Base-by-base conservation (phyloP, 2,888 invertebrate genomes). In the Creontiades dilutus region DNA sequence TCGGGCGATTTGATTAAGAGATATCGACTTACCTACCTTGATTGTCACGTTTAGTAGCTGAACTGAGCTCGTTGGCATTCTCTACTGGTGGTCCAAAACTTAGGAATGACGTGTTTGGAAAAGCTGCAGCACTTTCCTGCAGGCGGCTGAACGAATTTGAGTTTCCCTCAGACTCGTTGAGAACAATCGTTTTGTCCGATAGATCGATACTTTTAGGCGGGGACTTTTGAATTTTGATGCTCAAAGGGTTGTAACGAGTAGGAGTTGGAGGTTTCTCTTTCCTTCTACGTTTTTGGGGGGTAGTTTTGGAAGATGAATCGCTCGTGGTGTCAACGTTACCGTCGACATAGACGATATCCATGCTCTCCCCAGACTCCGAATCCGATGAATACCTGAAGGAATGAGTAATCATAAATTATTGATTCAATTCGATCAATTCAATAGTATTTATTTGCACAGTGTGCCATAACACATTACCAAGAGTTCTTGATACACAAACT, bases 181-280 rank as follows among this genome's bases (percentile, higher is more conserved):
- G 13, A 19, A 5, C 16, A 47, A 19, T 27, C 12, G 16, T 27
- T 37, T 27, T n/a, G n/a, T 57, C 57, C 5, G 57, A 57, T 16
- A n/a, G 23, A 68, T 68, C 28, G 55, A 57, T 75, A 19, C 61
- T 80, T 86, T 61, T 90, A 14, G 7, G 61, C 46, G 92, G 92
- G n/a, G 92, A 92, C 81, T 91, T 91, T 85, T 91, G 86, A n/a
- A 92, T 90, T 48, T 78, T 90, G 52, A 92, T 89, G 80, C 91
- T 90, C 84, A 92, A 90, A 13, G 92, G 92, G 57, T 90, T 86
- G 61, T 91, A 92, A 14, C 90, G 82, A 47, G 57, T 88, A 13
- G 87, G 87, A 11, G 88, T 76, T 14, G 80, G 46, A n/a, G 91
- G 91, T 90, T 89, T 86, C 47, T 90, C 27, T 27, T 75, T 89